A percentile compares a stretch with the other conserved stretches of the same genome.
phyloP scores from a whole-genome alignment of 2,797 vertebrate species.

The Setipinna tenuifilis region DNA sequence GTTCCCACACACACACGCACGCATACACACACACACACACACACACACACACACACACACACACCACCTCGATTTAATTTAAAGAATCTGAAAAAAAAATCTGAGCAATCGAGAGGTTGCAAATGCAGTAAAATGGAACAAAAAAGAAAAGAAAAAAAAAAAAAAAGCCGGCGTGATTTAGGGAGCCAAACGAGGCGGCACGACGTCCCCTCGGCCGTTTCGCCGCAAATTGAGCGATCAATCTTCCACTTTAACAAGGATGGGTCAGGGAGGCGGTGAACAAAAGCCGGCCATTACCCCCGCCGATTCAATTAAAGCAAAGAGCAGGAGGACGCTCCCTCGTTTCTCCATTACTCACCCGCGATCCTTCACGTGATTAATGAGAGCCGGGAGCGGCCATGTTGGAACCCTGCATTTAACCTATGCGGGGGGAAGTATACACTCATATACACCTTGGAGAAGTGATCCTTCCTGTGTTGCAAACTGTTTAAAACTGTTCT shows the following conservation, averaged over 20 bases:
- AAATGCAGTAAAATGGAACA: conserved; percentile 16
- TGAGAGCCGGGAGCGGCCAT: conserved; percentile 42
- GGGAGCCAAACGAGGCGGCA: conserved; percentile 36
- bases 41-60: neutral
- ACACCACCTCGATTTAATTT: conserved; percentile 1
- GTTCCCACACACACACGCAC: neutral
- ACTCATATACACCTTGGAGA: too few relatives aligned
- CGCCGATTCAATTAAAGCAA: conserved; percentile 55
- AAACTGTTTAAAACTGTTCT: too few relatives aligned
- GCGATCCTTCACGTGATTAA: conserved; percentile 46
- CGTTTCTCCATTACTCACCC: conserved; percentile 48
- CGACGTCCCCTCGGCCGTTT: conserved; percentile 44
- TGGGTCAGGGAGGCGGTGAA: conserved; percentile 50
- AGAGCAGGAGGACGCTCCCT: conserved; percentile 39
- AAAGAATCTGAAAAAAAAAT: neutral
- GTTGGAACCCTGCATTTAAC: conserved; percentile 29
- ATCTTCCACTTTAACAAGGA: conserved; percentile 51
- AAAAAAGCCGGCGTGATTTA: conserved; percentile 44
- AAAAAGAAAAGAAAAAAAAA: conserved; percentile 12
- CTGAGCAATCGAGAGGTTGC: neutral
- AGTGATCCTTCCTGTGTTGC: too few relatives aligned
- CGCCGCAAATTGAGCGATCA: conserved; percentile 56
- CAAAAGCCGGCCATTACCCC: conserved; percentile 48
- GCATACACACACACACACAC: too few relatives aligned
- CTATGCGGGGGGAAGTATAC: too few relatives aligned